Evolutionary conservation across 2,888 invertebrate genomes (phyloP), one percentile per base, ranked within the genome.

Genomic region (Panorpa germanica): DNA sequence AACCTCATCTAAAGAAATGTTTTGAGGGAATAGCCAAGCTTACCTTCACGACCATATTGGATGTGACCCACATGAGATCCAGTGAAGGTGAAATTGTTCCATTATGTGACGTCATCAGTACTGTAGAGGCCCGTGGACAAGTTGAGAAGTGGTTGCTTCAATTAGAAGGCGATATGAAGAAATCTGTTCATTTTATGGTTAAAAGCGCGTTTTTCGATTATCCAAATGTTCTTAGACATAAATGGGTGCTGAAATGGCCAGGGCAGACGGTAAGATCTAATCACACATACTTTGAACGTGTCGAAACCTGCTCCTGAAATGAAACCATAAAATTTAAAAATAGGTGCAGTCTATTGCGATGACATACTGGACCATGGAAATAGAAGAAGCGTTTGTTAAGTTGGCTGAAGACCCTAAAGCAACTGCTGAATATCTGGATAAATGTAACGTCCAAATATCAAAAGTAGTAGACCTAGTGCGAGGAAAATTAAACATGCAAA

Each of bases 61-160:
- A 88, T 34, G 83, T 93, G 0, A 76, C 74, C 0, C 73, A 75
- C 36, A 90, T 95, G 82, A 71, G 65, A 42, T 91, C 91, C 2
- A 77, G 80, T 33, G 53, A 55, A 55, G 74, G 78, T 5, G 95
- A 95, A 56, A 62, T 77, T 32, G 83, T 90, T 2, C 51, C 60
- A 20, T 57, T 93, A n/a, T 69, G 69, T 2, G 70, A 78, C 39
- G 55, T 70, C 0, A 85, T 95, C 40, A 75, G 76, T 21, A 91
- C 91, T 1, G 68, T 70, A 1, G 71, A 80, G 34, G 88, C 83
- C 3, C 64, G 86, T 40, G 93, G 93, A 30, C 90, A 90, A 58
- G 93, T 95, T 1, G 95, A 95, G 51, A 91, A 86, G 58, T 95
- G 93, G 95, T 57, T 95, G 30, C 53, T 82, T 6, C 85, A 91